Conservation (phyloP, 2,888 invertebrate species). For the Pollenia amentaria region DNA sequence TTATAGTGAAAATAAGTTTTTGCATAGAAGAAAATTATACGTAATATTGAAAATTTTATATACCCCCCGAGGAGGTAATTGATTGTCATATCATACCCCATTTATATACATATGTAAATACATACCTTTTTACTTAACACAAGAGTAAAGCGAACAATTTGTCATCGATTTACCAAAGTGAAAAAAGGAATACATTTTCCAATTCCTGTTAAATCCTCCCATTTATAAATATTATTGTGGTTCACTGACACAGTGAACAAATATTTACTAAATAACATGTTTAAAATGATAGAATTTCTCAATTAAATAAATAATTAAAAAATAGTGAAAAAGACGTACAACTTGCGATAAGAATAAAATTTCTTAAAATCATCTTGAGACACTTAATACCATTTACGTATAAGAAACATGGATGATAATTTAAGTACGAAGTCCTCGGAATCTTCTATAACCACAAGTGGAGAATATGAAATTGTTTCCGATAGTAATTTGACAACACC, state of each 20-base stretch:
- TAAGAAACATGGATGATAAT: constrained; percentile 86
- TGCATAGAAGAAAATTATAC: constrained; percentile 46
- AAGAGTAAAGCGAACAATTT: constrained; percentile 77
- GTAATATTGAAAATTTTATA: constrained; percentile 42
- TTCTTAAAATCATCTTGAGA: background rate
- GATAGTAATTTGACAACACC: constrained; percentile 84
- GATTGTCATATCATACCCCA: constrained; percentile 65
- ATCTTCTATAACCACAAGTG: constrained; percentile 89
- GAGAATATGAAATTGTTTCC: constrained; percentile 89
- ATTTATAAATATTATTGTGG: constrained; percentile 8
- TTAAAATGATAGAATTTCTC: background rate
- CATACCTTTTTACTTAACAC: constrained; percentile 49
- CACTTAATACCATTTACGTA: constrained; percentile 4
- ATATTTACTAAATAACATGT: constrained; percentile 32
- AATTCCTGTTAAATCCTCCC: background rate
- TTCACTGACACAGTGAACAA: constrained; percentile 1
- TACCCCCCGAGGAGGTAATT: constrained; percentile 64
- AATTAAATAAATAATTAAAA: constrained; percentile 1
- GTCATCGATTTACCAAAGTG: constrained; percentile 82
- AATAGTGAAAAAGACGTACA: constrained; percentile 32
- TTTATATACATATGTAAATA: constrained; percentile 14
- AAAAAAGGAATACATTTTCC: constrained; percentile 64
- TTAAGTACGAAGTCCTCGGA: constrained; percentile 89
- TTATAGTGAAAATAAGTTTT: background rate
- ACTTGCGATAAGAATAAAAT: constrained; percentile 13